Evolutionary conservation across 2,797 vertebrate species (phyloP), one percentile per base, ranked within the genome.

Genomic region (Manis crassicaudata): DNA sequence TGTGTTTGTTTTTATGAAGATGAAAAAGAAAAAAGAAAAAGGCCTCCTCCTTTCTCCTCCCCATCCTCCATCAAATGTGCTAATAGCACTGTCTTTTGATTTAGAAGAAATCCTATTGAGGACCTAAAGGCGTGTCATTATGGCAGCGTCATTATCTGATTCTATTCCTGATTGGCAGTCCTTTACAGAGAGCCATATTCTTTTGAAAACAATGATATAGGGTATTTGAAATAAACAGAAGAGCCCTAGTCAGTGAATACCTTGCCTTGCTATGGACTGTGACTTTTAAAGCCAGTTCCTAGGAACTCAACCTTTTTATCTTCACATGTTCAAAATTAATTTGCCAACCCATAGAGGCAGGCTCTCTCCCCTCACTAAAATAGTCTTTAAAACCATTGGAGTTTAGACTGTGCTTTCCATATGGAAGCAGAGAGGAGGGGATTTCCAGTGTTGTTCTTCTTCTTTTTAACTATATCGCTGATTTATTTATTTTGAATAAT

Each of bases 11-110:
- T 95, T 97, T 98, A 97, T n/a, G 23, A 88, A 97, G 92, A 94
- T 76, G 76, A 95, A 95, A 97, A 95, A 87, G 46, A 82, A 95
- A 96, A 98, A 88, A 25, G 10, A 85, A 95, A 90, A 84, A 60
- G 72, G 68, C 85, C 92, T 84, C 72, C 20, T 60, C 56, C 43
- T 68, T 46, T 27, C 35, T 21, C 43, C 29, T 20, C 32, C 40
- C 84, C 93, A 90, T n/a, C n/a, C 58, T 93, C 76, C 93, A 85
- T 32, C 2, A 7, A 97, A 96, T 76, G 92, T 58, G 77, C 96
- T 97, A 97, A 98, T 97, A 98, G 97, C 97, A 98, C 32, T 93
- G 87, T 88, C 98, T 98, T 98, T 98, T 98, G 98, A 98, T 98
- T 98, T 97, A 83, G 96, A 96, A 96, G 97, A 95, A 98, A 98